Evolutionary conservation across 2,113 vertebrate genomes (phyloP), one percentile per base, ranked within the genome.

Genomic region (Equus przewalskii): DNA sequence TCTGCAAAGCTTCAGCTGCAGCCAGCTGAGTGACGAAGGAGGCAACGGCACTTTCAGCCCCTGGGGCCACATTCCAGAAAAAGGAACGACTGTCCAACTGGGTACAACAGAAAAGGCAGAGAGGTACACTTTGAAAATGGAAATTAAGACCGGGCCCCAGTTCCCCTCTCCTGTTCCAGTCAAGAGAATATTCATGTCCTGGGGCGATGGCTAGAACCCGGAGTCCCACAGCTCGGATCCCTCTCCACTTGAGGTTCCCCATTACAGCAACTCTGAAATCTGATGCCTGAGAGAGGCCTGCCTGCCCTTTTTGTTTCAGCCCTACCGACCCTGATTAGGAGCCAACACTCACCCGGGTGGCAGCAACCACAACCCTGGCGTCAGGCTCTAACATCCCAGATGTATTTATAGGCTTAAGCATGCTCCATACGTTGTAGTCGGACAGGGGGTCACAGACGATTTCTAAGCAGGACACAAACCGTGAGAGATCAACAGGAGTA

Each of bases 71-170:
- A 5, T 99, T 99, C 98, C 99, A 99, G 98, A 99, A 99, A 83
- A 99, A 99, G 0, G 99, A 99, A 36, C 99, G 99, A 95, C 99
- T 99, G 98, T 99, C 99, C 83, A 99, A 92, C 99, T 99, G 98
- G 46, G 75, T 16, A 30, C 0, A n/a, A 0, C 3, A 93, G 44
- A 69, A 89, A 85, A 62, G 0, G 26, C 46, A 24, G 93, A 65
- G 54, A 76, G 33, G 36, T 2, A 51, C 5, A 58, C 67, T 86
- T 95, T 90, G 81, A 86, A 92, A 73, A 60, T 10, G 56, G 86
- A 93, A 62, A 73, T 21, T 2, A n/a, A 65, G 51, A 69, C 15
- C 2, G 18, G 54, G 49, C 14, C 44, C 44, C n/a, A n/a, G 44
- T 11, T 3, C 5, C 11, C 58, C 3, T 13, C 64, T 51, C 75